Conservation (phyloP, 2,113 vertebrate species). For the Accipiter cooperii region DNA sequence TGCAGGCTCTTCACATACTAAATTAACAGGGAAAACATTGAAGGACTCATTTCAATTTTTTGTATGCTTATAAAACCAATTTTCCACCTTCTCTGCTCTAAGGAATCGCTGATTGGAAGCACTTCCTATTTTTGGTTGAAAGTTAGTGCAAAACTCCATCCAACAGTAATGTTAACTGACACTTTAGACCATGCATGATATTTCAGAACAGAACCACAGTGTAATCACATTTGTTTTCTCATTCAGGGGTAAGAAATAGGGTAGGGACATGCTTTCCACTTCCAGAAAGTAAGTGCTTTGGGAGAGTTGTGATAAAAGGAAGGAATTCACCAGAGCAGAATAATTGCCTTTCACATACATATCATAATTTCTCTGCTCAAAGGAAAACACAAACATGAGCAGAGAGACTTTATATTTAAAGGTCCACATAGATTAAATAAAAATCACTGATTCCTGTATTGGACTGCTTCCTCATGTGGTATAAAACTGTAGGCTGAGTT, state of each 20-base stretch:
- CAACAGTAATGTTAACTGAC: neutral
- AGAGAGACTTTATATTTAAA: neutral
- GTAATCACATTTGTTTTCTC: neutral
- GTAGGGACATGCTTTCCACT: neutral
- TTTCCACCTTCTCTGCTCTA: neutral
- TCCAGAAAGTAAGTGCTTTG: neutral
- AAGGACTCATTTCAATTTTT: slow-evolving; percentile 9
- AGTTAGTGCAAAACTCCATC: neutral
- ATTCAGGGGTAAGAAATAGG: neutral
- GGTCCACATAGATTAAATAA: neutral
- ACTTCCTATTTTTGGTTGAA: neutral
- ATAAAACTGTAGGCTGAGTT: neutral
- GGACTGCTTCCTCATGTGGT: neutral
- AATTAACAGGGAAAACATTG: neutral
- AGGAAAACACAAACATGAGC: neutral
- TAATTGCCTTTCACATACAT: neutral
- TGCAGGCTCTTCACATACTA: neutral
- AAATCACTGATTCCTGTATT: neutral
- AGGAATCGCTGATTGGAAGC: neutral
- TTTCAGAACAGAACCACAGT: neutral
- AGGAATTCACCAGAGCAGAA: neutral
- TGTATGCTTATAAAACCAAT: neutral
- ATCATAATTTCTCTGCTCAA: neutral
- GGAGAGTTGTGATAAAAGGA: neutral
- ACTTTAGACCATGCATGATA: neutral